phyloP scores from a whole-genome alignment of 1,140 invertebrate genomes.

The Cydia splendana region DNA sequence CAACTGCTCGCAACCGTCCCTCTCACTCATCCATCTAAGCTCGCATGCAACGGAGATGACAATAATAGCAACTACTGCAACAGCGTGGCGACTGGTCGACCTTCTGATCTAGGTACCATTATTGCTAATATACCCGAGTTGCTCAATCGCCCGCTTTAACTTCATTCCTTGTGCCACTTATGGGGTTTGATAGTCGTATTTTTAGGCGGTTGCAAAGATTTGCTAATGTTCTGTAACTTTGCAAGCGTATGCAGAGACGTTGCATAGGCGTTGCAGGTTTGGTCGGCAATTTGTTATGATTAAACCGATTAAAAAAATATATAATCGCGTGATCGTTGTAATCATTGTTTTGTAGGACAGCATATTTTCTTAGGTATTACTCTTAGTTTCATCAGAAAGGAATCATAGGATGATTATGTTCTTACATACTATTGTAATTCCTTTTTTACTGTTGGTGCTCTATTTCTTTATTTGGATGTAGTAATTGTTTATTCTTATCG shows the following conservation, averaged over 20 bases:
- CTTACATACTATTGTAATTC: too few relatives aligned
- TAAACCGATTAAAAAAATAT: slow-evolving; percentile 1
- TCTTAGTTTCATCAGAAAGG: neutral
- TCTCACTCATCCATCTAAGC: slow-evolving; percentile 38
- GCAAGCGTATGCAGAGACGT: neutral
- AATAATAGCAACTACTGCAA: slow-evolving; percentile 44
- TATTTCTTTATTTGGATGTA: too few relatives aligned
- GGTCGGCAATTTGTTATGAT: neutral
- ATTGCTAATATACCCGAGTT: slow-evolving; percentile 70
- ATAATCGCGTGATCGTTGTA: neutral
- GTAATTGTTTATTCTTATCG: too few relatives aligned
- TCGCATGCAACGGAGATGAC: slow-evolving; percentile 44
- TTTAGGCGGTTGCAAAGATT: slow-evolving; percentile 27
- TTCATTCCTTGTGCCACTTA: slow-evolving; percentile 56
- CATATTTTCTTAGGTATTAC: neutral
- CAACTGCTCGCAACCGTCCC: slow-evolving; percentile 53
- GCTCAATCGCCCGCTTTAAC: slow-evolving; percentile 59
- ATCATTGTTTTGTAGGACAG: neutral
- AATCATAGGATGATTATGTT: neutral
- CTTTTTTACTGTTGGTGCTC: too few relatives aligned
- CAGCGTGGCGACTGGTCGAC: slow-evolving; percentile 60
- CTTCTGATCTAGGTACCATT: slow-evolving; percentile 63
- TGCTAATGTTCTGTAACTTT: slow-evolving; percentile 3
- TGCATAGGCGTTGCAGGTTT: neutral
- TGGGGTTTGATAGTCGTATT: slow-evolving; percentile 37